Percentiles rank a stretch among this genome's conserved stretches.
Evolutionary conservation across 2,113 vertebrate species (phyloP).

Genomic region (Daboia siamensis): DNA sequence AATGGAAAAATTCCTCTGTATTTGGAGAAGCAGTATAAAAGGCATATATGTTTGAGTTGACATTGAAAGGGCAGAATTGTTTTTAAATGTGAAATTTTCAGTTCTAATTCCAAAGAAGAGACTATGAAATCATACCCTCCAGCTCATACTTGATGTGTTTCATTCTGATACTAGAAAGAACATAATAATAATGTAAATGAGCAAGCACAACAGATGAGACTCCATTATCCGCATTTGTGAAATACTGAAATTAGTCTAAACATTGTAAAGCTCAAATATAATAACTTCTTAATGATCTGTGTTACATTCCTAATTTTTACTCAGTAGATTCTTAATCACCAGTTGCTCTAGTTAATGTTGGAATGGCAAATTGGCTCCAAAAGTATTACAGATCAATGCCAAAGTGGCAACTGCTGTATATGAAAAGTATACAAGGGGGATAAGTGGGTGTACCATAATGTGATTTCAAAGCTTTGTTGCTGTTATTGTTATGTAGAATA

Average conservation of each 20-base stretch:
- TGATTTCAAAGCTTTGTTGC: neutral
- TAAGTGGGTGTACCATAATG: neutral
- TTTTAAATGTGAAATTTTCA: neutral
- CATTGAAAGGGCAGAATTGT: neutral
- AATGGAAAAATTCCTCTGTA: too few relatives aligned
- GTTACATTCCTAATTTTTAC: slow-evolving; percentile 33
- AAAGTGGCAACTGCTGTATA: neutral
- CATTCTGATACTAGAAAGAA: neutral
- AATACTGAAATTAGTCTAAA: slow-evolving; percentile 32
- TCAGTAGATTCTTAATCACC: slow-evolving; percentile 4
- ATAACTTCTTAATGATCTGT: slow-evolving; percentile 32
- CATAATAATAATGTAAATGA: slow-evolving; percentile 32
- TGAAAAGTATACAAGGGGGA: neutral
- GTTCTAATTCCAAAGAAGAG: slow-evolving; percentile 17
- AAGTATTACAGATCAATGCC: neutral
- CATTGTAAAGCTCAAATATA: slow-evolving; percentile 20
- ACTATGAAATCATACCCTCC: slow-evolving; percentile 24
- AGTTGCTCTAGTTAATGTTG: slow-evolving; percentile 29
- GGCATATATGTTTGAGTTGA: neutral
- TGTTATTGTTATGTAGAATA: neutral
- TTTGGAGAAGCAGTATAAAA: neutral
- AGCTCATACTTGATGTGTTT: slow-evolving; percentile 1
- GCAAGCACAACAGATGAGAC: slow-evolving; percentile 35
- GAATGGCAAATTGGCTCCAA: neutral
- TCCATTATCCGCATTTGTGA: slow-evolving; percentile 33